phyloP scores from a whole-genome alignment of 2,113 vertebrate genomes.

The Thunnus thynnus region DNA sequence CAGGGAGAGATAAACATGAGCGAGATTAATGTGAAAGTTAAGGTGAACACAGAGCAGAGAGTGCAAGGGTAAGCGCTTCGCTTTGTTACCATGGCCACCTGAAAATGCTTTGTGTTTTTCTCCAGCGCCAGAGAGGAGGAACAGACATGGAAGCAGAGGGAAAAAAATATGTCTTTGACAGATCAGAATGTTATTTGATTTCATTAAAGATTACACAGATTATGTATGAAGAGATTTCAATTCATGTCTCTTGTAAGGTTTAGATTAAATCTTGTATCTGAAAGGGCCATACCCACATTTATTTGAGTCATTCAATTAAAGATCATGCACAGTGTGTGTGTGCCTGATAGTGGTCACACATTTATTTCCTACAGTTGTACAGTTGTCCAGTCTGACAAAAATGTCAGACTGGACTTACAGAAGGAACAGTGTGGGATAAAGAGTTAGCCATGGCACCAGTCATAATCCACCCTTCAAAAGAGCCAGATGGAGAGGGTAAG shows the following conservation, averaged over 20 bases:
- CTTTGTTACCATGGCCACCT: slow-evolving; percentile 94
- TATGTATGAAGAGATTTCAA: not conserved
- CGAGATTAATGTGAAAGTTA: slow-evolving; percentile 48
- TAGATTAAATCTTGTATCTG: slow-evolving; percentile 1
- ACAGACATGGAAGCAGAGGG: slow-evolving; percentile 17
- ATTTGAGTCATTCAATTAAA: slow-evolving; percentile 28
- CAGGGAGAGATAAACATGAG: slow-evolving; percentile 37
- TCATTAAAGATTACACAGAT: not conserved
- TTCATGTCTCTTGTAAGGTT: not conserved
- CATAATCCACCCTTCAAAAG: slow-evolving; percentile 86
- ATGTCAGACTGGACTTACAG: slow-evolving; percentile 73
- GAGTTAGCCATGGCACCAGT: slow-evolving; percentile 82
- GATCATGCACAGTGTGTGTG: slow-evolving; percentile 3
- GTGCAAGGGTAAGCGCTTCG: slow-evolving; percentile 87
- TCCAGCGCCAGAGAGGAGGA: slow-evolving; percentile 75
- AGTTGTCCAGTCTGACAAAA: slow-evolving; percentile 64
- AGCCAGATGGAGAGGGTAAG: slow-evolving; percentile 86
- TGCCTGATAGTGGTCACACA: slow-evolving; percentile 38
- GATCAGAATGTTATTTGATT: slow-evolving; percentile 13
- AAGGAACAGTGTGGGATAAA: slow-evolving; percentile 79
- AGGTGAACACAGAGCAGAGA: slow-evolving; percentile 84
- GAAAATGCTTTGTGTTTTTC: slow-evolving; percentile 88
- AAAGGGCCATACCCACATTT: not conserved
- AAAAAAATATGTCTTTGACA: slow-evolving; percentile 22
- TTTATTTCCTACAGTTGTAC: slow-evolving; percentile 54